Evolutionary conservation across 2,888 invertebrate species (phyloP), one percentile per base, ranked within the genome.

Genomic region (Aleiodes leptofemur): DNA sequence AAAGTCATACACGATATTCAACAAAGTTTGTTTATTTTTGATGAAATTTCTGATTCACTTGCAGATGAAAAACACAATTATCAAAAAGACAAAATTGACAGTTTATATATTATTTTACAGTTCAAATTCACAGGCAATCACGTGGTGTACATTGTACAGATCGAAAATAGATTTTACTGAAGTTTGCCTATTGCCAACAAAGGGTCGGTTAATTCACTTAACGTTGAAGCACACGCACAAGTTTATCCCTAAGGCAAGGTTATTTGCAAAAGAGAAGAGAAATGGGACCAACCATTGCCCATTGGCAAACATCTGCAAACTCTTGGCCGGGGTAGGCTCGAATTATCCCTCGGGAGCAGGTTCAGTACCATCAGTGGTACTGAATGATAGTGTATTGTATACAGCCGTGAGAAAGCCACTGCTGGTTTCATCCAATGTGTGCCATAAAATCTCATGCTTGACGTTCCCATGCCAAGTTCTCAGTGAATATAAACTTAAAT

Each of bases 251-350:
- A 59, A 64, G 64, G 64, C 64, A 11, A 9, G 51, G 68, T 74
- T 74, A 64, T 75, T 75, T 68, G 59, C 59, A 51, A 55, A 50
- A 71, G 76, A 74, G 61, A 69, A 69, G 73, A 70, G 68, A 72
- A 72, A 77, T 73, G 66, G 31, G 57, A 51, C 69, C 76, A 77
- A 43, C 76, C 75, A 72, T 68, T 68, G 68, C 82, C 80, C 82
- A 80, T 83, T 79, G 81, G 82, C 80, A 82, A 84, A 84, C 85
- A 85, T 85, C 84, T 85, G 84, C 79, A 82, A 82, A 79, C 82
- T 82, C 79, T 79, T 81, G 80, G 81, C 43, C 23, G 34, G 78
- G 72, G 73, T 76, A 72, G 56, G 13, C 51, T 23, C 50, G 68
- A 69, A 50, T 48, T 69, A 56, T 80, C 78, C 78, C 80, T 59